Evolutionary conservation across 2,888 invertebrate genomes (phyloP).

Genomic region (Tipula unca): DNA sequence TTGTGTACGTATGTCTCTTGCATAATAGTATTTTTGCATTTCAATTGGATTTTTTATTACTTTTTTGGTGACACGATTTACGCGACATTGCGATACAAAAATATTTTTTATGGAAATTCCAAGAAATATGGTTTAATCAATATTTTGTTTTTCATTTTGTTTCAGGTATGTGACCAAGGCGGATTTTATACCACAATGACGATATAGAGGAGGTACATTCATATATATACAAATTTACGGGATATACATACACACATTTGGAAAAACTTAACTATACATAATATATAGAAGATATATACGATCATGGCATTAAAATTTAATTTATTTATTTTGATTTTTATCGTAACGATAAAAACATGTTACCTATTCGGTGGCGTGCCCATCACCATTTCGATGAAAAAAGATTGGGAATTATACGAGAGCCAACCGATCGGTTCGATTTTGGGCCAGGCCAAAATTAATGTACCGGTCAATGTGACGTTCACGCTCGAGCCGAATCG

Average conservation of each 20-base stretch:
- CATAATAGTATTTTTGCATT: not conserved
- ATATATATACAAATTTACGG: not conserved
- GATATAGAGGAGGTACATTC: not conserved
- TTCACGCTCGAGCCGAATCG: not conserved
- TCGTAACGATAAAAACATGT: not conserved
- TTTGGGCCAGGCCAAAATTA: not conserved
- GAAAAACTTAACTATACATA: not conserved
- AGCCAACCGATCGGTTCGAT: not conserved
- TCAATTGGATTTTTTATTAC: not conserved
- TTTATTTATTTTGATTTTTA: not conserved
- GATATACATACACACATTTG: not conserved
- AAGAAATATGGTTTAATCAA: not conserved
- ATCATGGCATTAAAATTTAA: not conserved
- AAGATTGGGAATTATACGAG: not conserved
- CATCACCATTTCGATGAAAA: not conserved
- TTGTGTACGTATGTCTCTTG: not conserved
- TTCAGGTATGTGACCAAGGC: not conserved
- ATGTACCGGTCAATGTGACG: not conserved
- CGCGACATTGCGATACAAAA: not conserved
- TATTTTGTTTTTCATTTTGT: not conserved
- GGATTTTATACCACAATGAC: not conserved
- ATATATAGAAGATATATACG: not conserved
- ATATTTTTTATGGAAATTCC: not conserved
- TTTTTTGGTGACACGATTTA: not conserved
- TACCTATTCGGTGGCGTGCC: not conserved